Base-by-base conservation (phyloP, 2,113 vertebrate species). In the Malurus cyaneus region DNA sequence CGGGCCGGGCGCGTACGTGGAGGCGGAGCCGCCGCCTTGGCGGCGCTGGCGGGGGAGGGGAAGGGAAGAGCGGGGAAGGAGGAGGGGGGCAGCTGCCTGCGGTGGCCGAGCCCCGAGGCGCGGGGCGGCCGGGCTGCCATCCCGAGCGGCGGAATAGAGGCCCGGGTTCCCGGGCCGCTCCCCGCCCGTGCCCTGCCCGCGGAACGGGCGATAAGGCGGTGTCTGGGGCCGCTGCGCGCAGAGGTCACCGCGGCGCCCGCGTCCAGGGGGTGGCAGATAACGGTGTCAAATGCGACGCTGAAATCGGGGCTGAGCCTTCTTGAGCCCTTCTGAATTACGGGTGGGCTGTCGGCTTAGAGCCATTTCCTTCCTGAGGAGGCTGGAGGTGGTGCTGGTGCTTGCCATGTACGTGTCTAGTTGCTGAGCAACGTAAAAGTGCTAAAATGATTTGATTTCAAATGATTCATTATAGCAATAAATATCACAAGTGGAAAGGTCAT, bases 241-340 rank as follows among this genome's bases (percentile, higher is more conserved):
- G 26, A 26, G 83, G 65, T 10, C 24, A 11, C 9, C 11, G 59
- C 34, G 15, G 64, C 59, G 9, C 3, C 24, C 3, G 3, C 10
- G 3, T 0, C 4, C 42, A 0, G 0, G 17, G 25, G 20, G 5
- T 1, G 44, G 23, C 9, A 16, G 34, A 16, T 18, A 70, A 2
- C 60, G 12, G 46, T 9, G 5, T 8, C 16, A 1, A 67, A 31
- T 1, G 4, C n/a, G 11, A 11, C 3, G 32, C 8, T 23, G 0
- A 8, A 5, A 10, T 1, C 1, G 12, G 34, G 10, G 12, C 39
- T 7, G 73, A 20, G 49, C 31, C 71, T 15, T 0, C 4, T 5
- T 1, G 20, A 69, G 50, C 54, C 11, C 14, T 16, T 6, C 28
- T 1, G 71, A 32, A 2, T 24, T 9, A 1, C 14, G 23, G 23